Base-by-base conservation (phyloP, 1,140 invertebrate species). In the Dolichoris vasculosae region DNA sequence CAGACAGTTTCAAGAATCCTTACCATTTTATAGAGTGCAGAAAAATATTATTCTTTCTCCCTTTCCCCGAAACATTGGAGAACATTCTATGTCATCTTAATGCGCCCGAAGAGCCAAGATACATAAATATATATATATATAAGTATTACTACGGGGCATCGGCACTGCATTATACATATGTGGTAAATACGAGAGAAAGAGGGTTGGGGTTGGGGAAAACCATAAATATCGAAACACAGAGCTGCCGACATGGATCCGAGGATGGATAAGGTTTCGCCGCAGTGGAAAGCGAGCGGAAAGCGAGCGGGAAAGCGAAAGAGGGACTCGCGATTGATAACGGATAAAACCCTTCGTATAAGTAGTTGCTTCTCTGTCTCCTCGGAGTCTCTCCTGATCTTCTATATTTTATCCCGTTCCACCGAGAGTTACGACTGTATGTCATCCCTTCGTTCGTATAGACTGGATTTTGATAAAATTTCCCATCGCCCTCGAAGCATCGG, bases 141-240 rank as follows among this genome's bases (percentile, higher is more conserved):
- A 59, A 59, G 55, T 26, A 59, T 59, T 26, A 59, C 55, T 59
- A 46, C 80, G 4, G 26, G n/a, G 71, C 73, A 83, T 83, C 59
- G 35, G 63, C 35, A 32, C 43, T 84, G 76, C 75, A 84, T 84
- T 78, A 84, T 78, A 84, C 83, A 79, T 84, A 67, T 32, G 82
- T 64, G 82, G 82, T 64, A 77, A 83, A 83, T 83, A 51, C 43
- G 40, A 35, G 67, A 63, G 59, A 80, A 64, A 26, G 20, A 26
- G 55, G 77, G 51, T 26, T 20, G 51, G 51, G 20, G 51, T 26
- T 3, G 59, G 40, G 30, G 67, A 80, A 75, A 80, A 64, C 63
- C 85, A 82, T 86, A 86, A 86, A 86, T 86, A 86, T 86, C 80
- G 75, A 82, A 86, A 86, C 48, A 82, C 76, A 84, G 79, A 81